Conservation (phyloP, 1,140 invertebrate genomes). For the Rhagoletis zephyria region DNA sequence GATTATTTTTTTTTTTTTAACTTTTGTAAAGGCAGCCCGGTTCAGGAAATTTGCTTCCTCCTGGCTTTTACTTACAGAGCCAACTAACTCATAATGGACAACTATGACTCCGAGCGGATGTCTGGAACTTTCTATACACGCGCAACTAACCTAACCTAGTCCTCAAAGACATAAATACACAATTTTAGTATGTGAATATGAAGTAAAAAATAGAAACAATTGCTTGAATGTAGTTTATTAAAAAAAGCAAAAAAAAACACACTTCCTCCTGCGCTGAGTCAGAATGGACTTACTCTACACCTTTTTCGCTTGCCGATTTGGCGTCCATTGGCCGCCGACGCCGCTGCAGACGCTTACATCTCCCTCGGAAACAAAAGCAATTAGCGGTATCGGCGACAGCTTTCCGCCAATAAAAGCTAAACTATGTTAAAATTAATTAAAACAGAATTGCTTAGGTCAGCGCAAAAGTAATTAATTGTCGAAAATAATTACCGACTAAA, state of each 20-base stretch:
- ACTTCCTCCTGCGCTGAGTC: background rate
- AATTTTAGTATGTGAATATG: too few relatives aligned
- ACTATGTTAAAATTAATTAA: conserved; percentile 57
- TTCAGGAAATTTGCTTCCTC: too few relatives aligned
- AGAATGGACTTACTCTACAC: background rate
- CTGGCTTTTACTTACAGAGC: too few relatives aligned
- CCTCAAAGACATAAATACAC: too few relatives aligned
- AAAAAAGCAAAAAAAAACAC: background rate
- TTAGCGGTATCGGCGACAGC: conserved; percentile 32
- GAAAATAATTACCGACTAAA: conserved; percentile 55
- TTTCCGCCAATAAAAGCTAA: conserved; percentile 33
- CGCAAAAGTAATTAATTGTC: conserved; percentile 57
- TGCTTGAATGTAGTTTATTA: background rate
- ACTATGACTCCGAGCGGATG: too few relatives aligned
- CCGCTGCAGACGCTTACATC: background rate
- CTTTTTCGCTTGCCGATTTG: background rate
- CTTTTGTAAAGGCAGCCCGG: too few relatives aligned
- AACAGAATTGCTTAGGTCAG: conserved; percentile 58
- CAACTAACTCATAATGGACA: too few relatives aligned
- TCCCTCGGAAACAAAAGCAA: conserved; percentile 2
- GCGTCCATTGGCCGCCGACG: background rate
- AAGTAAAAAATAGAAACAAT: too few relatives aligned
- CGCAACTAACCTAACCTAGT: too few relatives aligned
- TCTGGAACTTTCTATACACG: too few relatives aligned
- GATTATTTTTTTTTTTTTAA: too few relatives aligned